These are phyloP conservation scores for Oncorhynchus masou DNA, from an alignment of 2,113 vertebrate species.

Conservation along the genomic window DNA sequence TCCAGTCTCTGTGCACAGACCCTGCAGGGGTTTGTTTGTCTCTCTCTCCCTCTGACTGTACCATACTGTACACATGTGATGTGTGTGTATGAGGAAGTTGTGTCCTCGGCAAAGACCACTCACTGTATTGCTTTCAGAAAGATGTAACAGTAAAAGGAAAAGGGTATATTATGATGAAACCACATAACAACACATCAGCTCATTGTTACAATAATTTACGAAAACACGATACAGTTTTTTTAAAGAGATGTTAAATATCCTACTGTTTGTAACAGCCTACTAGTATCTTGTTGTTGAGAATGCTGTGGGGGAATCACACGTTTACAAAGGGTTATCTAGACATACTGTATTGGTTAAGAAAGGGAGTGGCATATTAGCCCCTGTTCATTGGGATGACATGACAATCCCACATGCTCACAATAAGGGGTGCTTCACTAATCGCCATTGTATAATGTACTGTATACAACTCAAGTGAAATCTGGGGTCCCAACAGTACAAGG, in stretches of 20 bases:
- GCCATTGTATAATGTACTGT: slow-evolving; percentile 15
- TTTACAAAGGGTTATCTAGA: slow-evolving; percentile 34
- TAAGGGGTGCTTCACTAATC: slow-evolving; percentile 33
- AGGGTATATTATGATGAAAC: slow-evolving; percentile 30
- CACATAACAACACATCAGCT: slow-evolving; percentile 44
- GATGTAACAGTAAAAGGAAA: slow-evolving; percentile 28
- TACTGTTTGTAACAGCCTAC: slow-evolving; percentile 34
- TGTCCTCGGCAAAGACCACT: slow-evolving; percentile 14
- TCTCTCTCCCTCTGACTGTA: slow-evolving; percentile 11
- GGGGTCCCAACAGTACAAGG: slow-evolving; percentile 12
- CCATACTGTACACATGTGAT: slow-evolving; percentile 15
- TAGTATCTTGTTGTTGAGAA: slow-evolving; percentile 36
- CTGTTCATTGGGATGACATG: slow-evolving; percentile 38
- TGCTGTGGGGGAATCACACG: slow-evolving; percentile 26
- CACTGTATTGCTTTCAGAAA: slow-evolving; percentile 59
- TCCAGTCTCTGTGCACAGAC: not conserved
- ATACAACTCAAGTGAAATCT: slow-evolving; percentile 27
- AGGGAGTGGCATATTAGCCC: slow-evolving; percentile 25
- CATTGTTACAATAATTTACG: slow-evolving; percentile 43
- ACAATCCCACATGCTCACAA: slow-evolving; percentile 39
- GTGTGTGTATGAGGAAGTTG: slow-evolving; percentile 12
- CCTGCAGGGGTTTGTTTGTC: slow-evolving; percentile 2
- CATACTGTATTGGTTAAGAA: slow-evolving; percentile 7
- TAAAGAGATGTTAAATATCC: slow-evolving; percentile 44
- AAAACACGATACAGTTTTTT: slow-evolving; percentile 53